These are phyloP conservation scores for Leptoclinus maculatus DNA, from an alignment of 2,797 vertebrate genomes.

Conservation along the genomic window DNA sequence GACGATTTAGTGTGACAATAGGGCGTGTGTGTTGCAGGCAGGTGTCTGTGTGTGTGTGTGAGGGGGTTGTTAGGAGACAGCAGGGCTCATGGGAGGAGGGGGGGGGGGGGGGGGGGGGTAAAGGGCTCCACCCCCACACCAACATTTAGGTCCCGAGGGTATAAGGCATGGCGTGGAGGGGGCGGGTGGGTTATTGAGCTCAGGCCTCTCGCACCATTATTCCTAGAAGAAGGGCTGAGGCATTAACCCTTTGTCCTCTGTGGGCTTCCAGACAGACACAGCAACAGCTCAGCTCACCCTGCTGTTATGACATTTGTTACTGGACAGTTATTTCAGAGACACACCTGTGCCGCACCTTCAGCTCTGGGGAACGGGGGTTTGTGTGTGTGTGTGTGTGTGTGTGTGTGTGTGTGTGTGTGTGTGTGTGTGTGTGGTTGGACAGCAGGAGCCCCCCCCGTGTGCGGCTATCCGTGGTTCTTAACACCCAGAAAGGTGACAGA, in stretches of 20 bases:
- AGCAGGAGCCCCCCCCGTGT: not conserved
- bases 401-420: not conserved
- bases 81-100: conserved; percentile 27
- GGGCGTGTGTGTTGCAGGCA: conserved; percentile 37
- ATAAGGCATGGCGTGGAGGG: conserved; percentile 37
- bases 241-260: conserved; percentile 67
- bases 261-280: conserved; percentile 33
- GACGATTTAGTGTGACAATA: conserved; percentile 33
- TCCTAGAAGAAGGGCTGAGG: conserved; percentile 47
- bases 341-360: not conserved
- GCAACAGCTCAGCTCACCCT: conserved; percentile 37
- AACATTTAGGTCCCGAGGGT: conserved; percentile 49
- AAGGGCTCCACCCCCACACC: conserved; percentile 22
- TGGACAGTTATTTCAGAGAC: not conserved
- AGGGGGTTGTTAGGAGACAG: conserved; percentile 40
- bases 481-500: not conserved
- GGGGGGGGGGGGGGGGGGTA: conserved; percentile 31
- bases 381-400: not conserved
- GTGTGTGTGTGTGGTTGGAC: not conserved
- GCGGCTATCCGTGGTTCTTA: not conserved
- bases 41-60: conserved; percentile 32
- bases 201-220: conserved; percentile 56
- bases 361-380: not conserved
- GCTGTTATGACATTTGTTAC: not conserved
- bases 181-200: conserved; percentile 43